phyloP scores from a whole-genome alignment of 2,113 vertebrate genomes.

The Rhinoderma darwinii region DNA sequence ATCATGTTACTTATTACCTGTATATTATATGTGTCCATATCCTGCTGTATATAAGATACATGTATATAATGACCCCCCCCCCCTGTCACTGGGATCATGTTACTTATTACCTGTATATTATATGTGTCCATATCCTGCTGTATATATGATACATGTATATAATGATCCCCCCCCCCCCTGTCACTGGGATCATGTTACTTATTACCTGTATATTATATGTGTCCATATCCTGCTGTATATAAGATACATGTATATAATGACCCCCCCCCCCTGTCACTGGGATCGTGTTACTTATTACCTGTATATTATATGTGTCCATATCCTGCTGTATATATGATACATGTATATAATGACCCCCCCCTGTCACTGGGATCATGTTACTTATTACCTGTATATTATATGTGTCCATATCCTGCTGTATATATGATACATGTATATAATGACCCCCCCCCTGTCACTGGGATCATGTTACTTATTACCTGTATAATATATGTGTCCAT shows the following conservation, averaged over 20 bases:
- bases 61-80: background rate
- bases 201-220: background rate
- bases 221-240: background rate
- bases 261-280: no score
- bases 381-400: background rate
- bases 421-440: no score
- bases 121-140: background rate
- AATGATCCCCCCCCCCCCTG: no score
- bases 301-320: background rate
- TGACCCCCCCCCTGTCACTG: no score
- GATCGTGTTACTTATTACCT: no score
- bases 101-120: background rate
- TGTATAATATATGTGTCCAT: no score
- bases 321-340: background rate
- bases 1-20: no score
- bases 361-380: background rate
- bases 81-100: background rate
- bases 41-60: background rate
- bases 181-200: background rate
- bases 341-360: background rate
- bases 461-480: background rate
- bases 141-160: no score
- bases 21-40: background rate
- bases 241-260: background rate
- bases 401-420: background rate